Percentiles rank a stretch among this genome's conserved stretches.
Evolutionary conservation across 37 sponge, comb jelly and placozoan genomes (phyloP).

Genomic region (Cliona cf. orientalis): DNA sequence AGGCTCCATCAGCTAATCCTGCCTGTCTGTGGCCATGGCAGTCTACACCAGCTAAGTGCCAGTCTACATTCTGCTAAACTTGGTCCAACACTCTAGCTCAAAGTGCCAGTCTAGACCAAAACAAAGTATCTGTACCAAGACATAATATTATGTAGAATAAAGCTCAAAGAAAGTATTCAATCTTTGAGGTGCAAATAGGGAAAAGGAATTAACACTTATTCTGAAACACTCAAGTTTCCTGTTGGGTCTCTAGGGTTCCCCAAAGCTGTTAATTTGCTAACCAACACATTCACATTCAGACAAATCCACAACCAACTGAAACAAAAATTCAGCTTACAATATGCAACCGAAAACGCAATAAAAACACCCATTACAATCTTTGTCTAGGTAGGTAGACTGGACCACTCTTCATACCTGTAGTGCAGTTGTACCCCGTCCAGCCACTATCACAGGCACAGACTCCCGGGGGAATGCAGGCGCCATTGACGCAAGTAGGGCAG

Average conservation of each 20-base stretch:
- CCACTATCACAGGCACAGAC: constrained; percentile 21
- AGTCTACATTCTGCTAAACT: too few relatives aligned
- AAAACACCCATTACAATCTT: too few relatives aligned
- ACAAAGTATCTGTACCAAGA: too few relatives aligned
- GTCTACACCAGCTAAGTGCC: too few relatives aligned
- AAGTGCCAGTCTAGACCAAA: too few relatives aligned
- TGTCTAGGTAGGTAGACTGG: neutral
- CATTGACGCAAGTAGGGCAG: constrained; percentile 20
- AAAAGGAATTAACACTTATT: neutral
- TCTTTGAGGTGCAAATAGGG: too few relatives aligned
- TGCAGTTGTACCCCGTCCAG: constrained; percentile 22
- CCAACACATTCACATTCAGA: neutral
- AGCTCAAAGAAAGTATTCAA: too few relatives aligned
- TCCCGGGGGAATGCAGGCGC: constrained; percentile 30
- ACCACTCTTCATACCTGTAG: neutral
- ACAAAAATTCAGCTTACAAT: neutral
- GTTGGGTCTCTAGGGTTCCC: neutral
- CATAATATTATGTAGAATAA: too few relatives aligned
- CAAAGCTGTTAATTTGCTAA: neutral
- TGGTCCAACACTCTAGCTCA: too few relatives aligned
- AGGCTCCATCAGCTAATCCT: too few relatives aligned
- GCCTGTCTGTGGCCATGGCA: too few relatives aligned
- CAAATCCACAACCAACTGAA: neutral
- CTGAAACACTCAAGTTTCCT: neutral
- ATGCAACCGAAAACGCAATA: too few relatives aligned